Evolutionary conservation across 2,888 invertebrate genomes (phyloP), one percentile per base, ranked within the genome.

Genomic region (Chirona hameri): DNA sequence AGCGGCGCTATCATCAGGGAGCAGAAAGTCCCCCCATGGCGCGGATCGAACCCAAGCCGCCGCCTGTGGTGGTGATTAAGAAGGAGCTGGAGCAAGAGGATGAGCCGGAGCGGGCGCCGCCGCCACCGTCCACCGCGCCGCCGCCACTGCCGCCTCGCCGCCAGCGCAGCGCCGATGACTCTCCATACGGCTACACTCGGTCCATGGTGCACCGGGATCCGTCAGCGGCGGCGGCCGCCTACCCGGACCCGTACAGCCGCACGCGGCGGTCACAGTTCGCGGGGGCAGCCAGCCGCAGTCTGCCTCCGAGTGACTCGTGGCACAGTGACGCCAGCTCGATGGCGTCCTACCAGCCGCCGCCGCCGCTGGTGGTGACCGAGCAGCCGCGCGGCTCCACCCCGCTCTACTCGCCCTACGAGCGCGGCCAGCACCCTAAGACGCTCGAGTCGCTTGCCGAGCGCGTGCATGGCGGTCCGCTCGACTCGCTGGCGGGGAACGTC

Each of bases 31-130:
- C 79, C n/a, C 52, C 79, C 9, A 48, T 79, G 79, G 86, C 83
- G 84, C 85, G 84, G 81, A 84, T 83, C 84, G 86, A 86, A 87
- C 93, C 93, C 88, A 95, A 95, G 87, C 84, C 57, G 83, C 83
- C 96, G 83, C 96, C 96, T 57, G 96, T 96, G 46, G 96, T 97
- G 79, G 96, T 97, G 84, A 93, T 97, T 86, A 97, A 97, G 86
- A 89, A 89, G 84, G 96, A 96, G 87, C 91, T 96, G 86, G 95
- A 95, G 86, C 95, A 96, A 85, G 82, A 83, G 55, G 83, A 93
- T 95, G 83, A 96, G n/a, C n/a, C 83, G 81, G 86, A n/a, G n/a
- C n/a, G 84, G 84, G 86, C 82, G 85, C 85, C 55, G 83, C 84
- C 80, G 27, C 85, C 82, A 82, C 85, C 84, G 5, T 83, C 81